A percentile compares a stretch with the other conserved stretches of the same genome.
Evolutionary conservation across 2,888 invertebrate genomes (phyloP).

Genomic region (Cyaniris semiargus): DNA sequence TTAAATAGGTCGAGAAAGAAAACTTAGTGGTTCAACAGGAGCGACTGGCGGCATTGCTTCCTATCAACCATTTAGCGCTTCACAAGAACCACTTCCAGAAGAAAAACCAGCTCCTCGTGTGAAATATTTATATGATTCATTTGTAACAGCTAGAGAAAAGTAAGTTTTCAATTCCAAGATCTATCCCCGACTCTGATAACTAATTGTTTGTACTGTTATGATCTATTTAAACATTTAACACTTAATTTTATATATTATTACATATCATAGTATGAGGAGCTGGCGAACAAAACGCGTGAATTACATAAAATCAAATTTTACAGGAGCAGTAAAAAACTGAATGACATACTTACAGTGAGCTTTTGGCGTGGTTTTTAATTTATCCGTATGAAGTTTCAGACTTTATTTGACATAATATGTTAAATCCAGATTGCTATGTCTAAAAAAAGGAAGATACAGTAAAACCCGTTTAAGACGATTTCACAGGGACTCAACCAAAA

Average conservation of each 20-base stretch:
- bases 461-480: no score
- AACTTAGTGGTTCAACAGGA: conserved; percentile 83
- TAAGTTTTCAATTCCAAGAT: conserved; percentile 47
- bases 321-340: conserved; percentile 5
- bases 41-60: conserved; percentile 86
- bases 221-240: neutral
- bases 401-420: neutral
- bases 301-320: conserved; percentile 7
- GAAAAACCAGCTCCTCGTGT: conserved; percentile 84
- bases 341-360: neutral
- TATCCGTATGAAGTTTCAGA: neutral
- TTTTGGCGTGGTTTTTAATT: neutral
- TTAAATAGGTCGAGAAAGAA: conserved; percentile 85
- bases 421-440: conserved; percentile 1
- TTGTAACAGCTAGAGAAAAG: conserved; percentile 75
- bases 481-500: no score
- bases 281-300: neutral
- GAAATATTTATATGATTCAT: conserved; percentile 80
- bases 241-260: no score
- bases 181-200: neutral
- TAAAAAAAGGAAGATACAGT: no score
- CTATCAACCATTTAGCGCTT: conserved; percentile 95
- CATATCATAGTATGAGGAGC: no score
- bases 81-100: conserved; percentile 87
- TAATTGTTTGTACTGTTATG: neutral